A percentile compares a stretch with the other conserved stretches of the same genome.
Evolutionary conservation across 2,888 invertebrate species (phyloP).

Genomic region (Folsomia manolachei): DNA sequence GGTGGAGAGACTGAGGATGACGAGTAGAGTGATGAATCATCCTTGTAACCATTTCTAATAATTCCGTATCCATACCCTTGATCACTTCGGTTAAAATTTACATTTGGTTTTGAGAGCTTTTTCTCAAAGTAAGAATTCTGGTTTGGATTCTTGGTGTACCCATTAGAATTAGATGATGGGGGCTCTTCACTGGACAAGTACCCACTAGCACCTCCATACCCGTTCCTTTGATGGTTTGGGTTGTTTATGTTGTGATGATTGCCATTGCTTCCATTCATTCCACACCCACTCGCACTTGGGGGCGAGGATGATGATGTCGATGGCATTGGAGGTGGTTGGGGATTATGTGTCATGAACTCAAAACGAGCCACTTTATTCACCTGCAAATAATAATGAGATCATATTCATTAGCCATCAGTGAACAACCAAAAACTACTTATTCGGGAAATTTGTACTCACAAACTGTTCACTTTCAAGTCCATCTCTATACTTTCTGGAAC

Average conservation of each 20-base stretch:
- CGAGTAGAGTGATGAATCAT: constrained; percentile 12
- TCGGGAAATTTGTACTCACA: too few relatives aligned
- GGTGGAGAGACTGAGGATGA: constrained; percentile 17
- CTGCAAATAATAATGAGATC: too few relatives aligned
- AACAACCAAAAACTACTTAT: too few relatives aligned
- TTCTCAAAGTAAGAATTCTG: neutral
- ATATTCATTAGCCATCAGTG: too few relatives aligned
- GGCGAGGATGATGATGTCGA: constrained; percentile 38
- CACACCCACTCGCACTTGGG: constrained; percentile 24
- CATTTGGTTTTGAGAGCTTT: constrained; percentile 27
- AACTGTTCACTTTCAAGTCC: constrained; percentile 59
- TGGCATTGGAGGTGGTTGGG: too few relatives aligned
- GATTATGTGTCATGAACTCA: constrained; percentile 67
- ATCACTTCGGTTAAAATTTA: constrained; percentile 38
- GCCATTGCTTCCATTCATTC: constrained; percentile 26
- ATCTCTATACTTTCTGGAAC: constrained; percentile 40
- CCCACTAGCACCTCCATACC: too few relatives aligned
- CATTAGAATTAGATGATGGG: neutral
- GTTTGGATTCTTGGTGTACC: neutral
- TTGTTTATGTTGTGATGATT: constrained; percentile 17
- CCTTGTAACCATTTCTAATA: neutral
- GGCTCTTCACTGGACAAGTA: neutral
- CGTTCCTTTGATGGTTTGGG: neutral
- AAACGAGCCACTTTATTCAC: constrained; percentile 76
- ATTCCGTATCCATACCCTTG: constrained; percentile 22